phyloP scores from a whole-genome alignment of 1,140 invertebrate genomes.

The Drosophila setifemur region DNA sequence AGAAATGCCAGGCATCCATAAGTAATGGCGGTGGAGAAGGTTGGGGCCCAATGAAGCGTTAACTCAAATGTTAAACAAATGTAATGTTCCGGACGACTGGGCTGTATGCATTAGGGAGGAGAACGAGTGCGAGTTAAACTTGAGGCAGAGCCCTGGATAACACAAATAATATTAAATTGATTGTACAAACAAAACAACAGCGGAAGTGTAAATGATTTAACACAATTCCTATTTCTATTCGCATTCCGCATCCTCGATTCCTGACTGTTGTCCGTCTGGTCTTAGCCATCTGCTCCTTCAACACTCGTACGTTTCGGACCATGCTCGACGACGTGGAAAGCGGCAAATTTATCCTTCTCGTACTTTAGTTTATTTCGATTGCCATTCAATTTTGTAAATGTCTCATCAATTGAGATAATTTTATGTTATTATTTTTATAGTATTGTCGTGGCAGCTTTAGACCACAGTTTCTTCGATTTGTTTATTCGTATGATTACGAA shows the following conservation, averaged over 20 bases:
- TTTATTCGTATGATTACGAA: neutral
- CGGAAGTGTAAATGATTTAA: constrained; percentile 81
- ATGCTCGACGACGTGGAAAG: constrained; percentile 62
- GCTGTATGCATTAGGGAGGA: constrained; percentile 46
- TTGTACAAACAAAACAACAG: constrained; percentile 77
- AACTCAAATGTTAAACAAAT: constrained; percentile 80
- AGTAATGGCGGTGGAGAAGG: constrained; percentile 58
- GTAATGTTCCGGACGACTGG: constrained; percentile 78
- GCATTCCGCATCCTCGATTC: constrained; percentile 35
- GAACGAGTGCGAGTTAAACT: constrained; percentile 36
- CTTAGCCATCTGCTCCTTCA: constrained; percentile 22
- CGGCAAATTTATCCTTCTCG: constrained; percentile 48
- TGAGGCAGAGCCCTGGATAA: constrained; percentile 45
- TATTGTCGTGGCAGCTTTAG: constrained; percentile 1
- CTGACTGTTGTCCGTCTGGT: constrained; percentile 47
- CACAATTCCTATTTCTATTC: constrained; percentile 60
- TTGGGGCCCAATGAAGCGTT: constrained; percentile 73
- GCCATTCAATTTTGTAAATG: constrained; percentile 53
- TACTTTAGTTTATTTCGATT: constrained; percentile 67
- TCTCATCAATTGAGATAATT: constrained; percentile 24
- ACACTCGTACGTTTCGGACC: constrained; percentile 28
- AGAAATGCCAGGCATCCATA: constrained; percentile 67
- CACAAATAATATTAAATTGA: constrained; percentile 79
- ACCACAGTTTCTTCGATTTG: neutral
- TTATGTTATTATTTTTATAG: constrained; percentile 25